Percentiles rank a stretch among this genome's conserved stretches.
Conservation (phyloP, 2,888 invertebrate genomes). For the Calliscelio sp. region DNA sequence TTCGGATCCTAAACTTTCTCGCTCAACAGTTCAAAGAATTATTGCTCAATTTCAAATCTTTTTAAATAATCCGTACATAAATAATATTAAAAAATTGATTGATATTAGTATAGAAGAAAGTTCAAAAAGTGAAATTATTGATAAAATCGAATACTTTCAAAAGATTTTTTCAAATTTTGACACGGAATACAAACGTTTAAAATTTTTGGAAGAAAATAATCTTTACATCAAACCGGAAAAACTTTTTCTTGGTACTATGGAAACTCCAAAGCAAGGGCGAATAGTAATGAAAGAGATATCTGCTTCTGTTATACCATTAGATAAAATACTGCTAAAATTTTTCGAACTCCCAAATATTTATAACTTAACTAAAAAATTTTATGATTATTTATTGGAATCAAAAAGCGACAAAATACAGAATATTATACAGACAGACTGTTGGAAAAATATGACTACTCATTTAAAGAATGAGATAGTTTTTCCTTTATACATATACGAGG, state of each 20-base stretch:
- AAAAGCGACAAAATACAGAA: slow-evolving; percentile 1
- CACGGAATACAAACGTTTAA: slow-evolving; percentile 44
- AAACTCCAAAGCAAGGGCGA: background rate
- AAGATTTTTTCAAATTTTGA: slow-evolving; percentile 6
- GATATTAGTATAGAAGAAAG: background rate
- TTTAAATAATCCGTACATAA: background rate
- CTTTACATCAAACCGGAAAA: slow-evolving; percentile 14
- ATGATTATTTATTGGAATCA: background rate
- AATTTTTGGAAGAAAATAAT: slow-evolving; percentile 32
- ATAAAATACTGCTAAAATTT: slow-evolving; percentile 9
- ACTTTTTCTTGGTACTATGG: slow-evolving; percentile 20
- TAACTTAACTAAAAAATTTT: background rate
- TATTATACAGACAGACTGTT: slow-evolving; percentile 42
- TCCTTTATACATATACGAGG: slow-evolving; percentile 43
- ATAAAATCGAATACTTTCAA: slow-evolving; percentile 21
- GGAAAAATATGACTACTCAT: slow-evolving; percentile 19
- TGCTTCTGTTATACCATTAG: background rate
- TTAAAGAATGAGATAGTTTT: slow-evolving; percentile 20
- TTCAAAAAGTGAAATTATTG: background rate
- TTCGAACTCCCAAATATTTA: slow-evolving; percentile 15
- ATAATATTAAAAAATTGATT: background rate
- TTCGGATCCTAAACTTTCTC: background rate
- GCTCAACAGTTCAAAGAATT: background rate
- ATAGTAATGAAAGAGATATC: slow-evolving; percentile 7
- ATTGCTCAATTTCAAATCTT: background rate